These are phyloP conservation scores for Platycheirus albimanus DNA, from an alignment of 2,888 invertebrate genomes.

Conservation along the genomic window DNA sequence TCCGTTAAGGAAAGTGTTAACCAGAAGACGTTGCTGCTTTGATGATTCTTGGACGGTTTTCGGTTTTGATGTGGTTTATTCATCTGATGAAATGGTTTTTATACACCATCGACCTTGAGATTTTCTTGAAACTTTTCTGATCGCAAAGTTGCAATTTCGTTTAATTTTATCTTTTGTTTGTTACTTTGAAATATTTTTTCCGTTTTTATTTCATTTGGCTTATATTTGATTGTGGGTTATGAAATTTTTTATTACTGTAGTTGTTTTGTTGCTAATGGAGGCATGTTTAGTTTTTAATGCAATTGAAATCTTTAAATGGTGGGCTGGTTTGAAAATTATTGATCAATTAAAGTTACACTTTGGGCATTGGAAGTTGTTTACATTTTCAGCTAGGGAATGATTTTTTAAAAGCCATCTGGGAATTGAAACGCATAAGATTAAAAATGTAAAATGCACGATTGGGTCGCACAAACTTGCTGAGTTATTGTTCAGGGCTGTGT, in stretches of 20 bases:
- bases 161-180: background rate
- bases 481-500: too few species aligned
- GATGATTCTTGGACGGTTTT: slow-evolving; percentile 14
- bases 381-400: too few species aligned
- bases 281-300: background rate
- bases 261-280: background rate
- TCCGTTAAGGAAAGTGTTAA: slow-evolving; percentile 31
- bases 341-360: slow-evolving; percentile 23
- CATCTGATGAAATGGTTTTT: slow-evolving; percentile 24
- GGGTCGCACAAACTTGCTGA: too few species aligned
- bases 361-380: background rate
- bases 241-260: slow-evolving; percentile 5
- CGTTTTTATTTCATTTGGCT: background rate
- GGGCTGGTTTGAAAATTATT: slow-evolving; percentile 9
- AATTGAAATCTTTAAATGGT: slow-evolving; percentile 20
- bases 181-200: background rate
- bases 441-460: too few species aligned
- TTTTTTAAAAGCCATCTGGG: too few species aligned
- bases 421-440: too few species aligned
- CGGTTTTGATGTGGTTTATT: slow-evolving; percentile 6
- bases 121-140: slow-evolving; percentile 16
- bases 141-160: background rate
- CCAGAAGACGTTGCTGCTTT: slow-evolving; percentile 28
- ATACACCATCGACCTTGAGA: slow-evolving; percentile 19
- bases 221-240: background rate